Conservation (phyloP, 2,888 invertebrate species). For the Fissipunctia ypsillon region DNA sequence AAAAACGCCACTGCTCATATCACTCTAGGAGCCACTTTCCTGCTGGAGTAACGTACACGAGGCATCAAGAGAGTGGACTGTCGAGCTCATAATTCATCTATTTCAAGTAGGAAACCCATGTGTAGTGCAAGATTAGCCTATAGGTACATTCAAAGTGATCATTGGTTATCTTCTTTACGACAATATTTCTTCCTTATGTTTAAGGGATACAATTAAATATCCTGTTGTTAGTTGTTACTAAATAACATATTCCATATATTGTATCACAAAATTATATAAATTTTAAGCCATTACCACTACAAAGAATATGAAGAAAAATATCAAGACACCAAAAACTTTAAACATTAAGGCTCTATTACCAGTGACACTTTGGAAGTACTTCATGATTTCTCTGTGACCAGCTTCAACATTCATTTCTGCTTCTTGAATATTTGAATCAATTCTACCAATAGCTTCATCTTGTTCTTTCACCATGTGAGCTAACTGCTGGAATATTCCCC, state of each 20-base stretch:
- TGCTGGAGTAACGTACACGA: too few relatives aligned
- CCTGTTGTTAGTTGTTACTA: conserved; percentile 9
- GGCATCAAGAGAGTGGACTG: background rate
- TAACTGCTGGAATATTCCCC: conserved; percentile 99
- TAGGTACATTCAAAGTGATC: background rate
- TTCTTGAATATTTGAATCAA: conserved; percentile 99
- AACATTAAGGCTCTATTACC: conserved; percentile 99
- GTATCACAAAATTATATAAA: conserved; percentile 27
- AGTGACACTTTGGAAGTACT: conserved; percentile 99
- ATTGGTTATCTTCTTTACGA: conserved; percentile 12
- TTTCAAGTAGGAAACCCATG: background rate
- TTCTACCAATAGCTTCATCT: conserved; percentile 99
- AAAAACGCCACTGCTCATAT: too few relatives aligned
- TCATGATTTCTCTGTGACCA: conserved; percentile 98
- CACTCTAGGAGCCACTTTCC: too few relatives aligned
- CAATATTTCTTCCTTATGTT: background rate
- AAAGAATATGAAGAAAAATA: conserved; percentile 99
- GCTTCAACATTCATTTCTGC: conserved; percentile 99
- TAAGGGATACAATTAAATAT: conserved; percentile 10
- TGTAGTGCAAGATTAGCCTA: conserved; percentile 8
- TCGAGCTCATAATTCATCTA: background rate
- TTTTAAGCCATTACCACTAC: conserved; percentile 97
- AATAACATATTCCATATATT: conserved; percentile 13
- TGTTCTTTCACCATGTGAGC: conserved; percentile 99
- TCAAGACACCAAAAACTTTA: conserved; percentile 99